Evolutionary conservation across 2,797 vertebrate species (phyloP).

Genomic region (Hoplostethus mediterraneus): DNA sequence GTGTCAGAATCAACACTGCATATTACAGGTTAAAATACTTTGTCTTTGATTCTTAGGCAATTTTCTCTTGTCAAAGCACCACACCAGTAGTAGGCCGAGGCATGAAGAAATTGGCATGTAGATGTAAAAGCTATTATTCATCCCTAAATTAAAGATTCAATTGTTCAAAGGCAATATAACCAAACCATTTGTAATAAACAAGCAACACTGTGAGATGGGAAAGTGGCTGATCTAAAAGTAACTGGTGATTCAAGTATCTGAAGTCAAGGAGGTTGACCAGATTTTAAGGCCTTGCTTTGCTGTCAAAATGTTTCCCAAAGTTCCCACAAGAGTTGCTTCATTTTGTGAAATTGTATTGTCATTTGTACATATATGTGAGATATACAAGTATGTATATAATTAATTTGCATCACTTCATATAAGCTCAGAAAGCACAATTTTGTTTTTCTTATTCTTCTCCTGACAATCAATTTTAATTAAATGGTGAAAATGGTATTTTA

Average conservation of each 20-base stretch:
- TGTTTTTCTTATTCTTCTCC: slow-evolving; percentile 65
- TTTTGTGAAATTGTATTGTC: slow-evolving; percentile 68
- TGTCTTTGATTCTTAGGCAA: background rate
- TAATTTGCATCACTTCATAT: slow-evolving; percentile 81
- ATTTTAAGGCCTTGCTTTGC: slow-evolving; percentile 38
- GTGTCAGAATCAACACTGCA: slow-evolving; percentile 52
- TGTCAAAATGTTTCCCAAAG: slow-evolving; percentile 53
- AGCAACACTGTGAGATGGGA: slow-evolving; percentile 27
- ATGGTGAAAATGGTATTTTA: slow-evolving; percentile 72
- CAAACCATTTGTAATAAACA: slow-evolving; percentile 38
- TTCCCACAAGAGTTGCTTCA: slow-evolving; percentile 40
- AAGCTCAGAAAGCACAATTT: slow-evolving; percentile 74
- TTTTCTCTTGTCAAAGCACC: slow-evolving; percentile 32
- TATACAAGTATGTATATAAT: slow-evolving; percentile 78
- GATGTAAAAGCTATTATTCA: slow-evolving; percentile 22
- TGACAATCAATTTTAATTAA: slow-evolving; percentile 86
- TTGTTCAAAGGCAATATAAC: slow-evolving; percentile 56
- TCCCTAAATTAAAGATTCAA: slow-evolving; percentile 15
- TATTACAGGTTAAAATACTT: slow-evolving; percentile 57
- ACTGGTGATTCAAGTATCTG: slow-evolving; percentile 20
- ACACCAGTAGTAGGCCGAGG: background rate
- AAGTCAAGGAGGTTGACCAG: slow-evolving; percentile 42
- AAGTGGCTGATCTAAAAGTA: slow-evolving; percentile 15
- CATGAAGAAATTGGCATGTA: slow-evolving; percentile 19
- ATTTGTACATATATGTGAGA: slow-evolving; percentile 84